phyloP scores from a whole-genome alignment of 2,797 vertebrate genomes.

The Zenarchopterus dispar region DNA sequence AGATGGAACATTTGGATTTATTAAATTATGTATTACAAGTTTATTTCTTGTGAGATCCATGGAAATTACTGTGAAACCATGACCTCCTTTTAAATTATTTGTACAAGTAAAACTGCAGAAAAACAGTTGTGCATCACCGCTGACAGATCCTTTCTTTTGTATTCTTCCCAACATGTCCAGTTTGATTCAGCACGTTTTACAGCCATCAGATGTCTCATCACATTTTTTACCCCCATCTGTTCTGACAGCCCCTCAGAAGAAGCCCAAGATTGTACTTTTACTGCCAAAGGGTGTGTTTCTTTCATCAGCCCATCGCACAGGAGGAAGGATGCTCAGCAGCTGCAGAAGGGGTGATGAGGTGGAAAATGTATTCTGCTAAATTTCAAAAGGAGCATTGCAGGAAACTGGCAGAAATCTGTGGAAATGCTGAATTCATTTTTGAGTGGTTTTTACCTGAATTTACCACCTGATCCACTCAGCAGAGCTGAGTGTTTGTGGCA shows the following conservation, averaged over 20 bases:
- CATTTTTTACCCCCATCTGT: conserved; percentile 19
- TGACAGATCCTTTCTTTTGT: conserved; percentile 12
- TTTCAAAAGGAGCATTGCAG: not conserved
- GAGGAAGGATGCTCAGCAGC: conserved; percentile 26
- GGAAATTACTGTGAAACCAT: not conserved
- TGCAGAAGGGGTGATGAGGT: not conserved
- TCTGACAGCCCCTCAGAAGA: conserved; percentile 18
- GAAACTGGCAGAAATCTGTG: conserved; percentile 10
- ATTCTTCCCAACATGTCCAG: conserved; percentile 18
- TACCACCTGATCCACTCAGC: conserved; percentile 28
- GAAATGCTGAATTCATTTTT: conserved; percentile 21
- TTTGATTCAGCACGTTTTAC: conserved; percentile 29
- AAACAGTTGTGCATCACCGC: not conserved
- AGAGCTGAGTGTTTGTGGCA: conserved; percentile 41
- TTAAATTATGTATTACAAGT: no score
- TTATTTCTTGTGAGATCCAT: not conserved
- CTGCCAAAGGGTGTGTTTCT: conserved; percentile 46
- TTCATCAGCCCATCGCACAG: conserved; percentile 25
- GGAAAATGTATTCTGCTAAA: conserved; percentile 26
- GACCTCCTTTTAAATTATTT: conserved; percentile 14
- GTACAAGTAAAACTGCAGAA: conserved; percentile 17
- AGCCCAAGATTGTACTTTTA: conserved; percentile 23
- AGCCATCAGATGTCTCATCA: conserved; percentile 12
- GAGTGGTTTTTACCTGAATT: conserved; percentile 32
- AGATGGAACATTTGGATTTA: no score